These are phyloP conservation scores for Cebuella pygmaea DNA, from an alignment of 2,797 vertebrate species.

Conservation along the genomic window DNA sequence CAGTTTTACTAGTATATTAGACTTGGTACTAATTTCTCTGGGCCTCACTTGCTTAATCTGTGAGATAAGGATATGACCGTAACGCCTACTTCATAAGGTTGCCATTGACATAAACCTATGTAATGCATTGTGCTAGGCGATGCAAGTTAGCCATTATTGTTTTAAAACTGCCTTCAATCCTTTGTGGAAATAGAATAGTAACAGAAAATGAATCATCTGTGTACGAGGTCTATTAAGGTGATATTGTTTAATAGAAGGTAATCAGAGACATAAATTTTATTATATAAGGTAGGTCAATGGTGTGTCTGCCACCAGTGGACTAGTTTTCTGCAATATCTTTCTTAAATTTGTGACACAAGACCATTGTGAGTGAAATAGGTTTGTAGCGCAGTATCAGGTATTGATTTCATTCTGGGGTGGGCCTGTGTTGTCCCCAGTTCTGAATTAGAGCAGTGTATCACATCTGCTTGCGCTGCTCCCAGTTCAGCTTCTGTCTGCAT, in stretches of 20 bases:
- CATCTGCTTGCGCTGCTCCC: background rate
- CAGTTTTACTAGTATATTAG: background rate
- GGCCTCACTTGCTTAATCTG: background rate
- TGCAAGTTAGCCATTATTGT: background rate
- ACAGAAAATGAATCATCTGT: background rate
- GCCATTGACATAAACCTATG: background rate
- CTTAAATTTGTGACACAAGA: background rate
- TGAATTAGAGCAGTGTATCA: background rate
- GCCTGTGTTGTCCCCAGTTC: background rate
- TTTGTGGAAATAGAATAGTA: constrained; percentile 7
- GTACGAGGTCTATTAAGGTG: background rate
- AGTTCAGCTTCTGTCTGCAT: background rate
- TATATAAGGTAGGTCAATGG: background rate
- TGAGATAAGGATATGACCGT: background rate
- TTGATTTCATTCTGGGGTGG: background rate
- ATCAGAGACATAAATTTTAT: background rate
- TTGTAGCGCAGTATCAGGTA: background rate
- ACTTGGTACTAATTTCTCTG: background rate
- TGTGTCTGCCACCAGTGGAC: background rate
- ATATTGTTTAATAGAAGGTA: background rate
- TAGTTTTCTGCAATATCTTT: constrained; percentile 10
- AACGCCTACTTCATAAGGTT: background rate
- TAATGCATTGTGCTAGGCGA: background rate
- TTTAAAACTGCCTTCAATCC: background rate
- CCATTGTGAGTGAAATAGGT: background rate